Evolutionary conservation across 2,797 vertebrate species (phyloP).

Genomic region (Vespertilio murinus): DNA sequence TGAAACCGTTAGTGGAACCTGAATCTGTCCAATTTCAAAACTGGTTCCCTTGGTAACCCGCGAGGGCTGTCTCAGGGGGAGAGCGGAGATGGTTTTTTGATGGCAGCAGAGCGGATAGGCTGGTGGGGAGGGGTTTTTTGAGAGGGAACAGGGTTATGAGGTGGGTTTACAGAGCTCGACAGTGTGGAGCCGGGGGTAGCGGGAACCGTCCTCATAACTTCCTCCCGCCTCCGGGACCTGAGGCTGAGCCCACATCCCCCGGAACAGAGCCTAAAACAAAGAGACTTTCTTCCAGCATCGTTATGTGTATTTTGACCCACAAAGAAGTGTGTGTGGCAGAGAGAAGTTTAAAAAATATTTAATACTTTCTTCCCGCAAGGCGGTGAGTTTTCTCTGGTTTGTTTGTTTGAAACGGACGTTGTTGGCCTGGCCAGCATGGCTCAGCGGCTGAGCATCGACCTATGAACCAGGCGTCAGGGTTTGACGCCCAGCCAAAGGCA

Average conservation of each 20-base stretch:
- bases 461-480: too few species aligned
- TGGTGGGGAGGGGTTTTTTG: neutral
- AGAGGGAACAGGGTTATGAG: neutral
- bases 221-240: neutral
- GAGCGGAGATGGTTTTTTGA: neutral
- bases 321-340: neutral
- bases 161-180: neutral
- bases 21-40: neutral
- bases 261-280: neutral
- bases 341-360: neutral
- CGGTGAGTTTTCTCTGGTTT: neutral
- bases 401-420: constrained; percentile 40
- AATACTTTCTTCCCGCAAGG: neutral
- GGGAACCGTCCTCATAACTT: neutral
- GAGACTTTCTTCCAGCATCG: neutral
- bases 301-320: neutral
- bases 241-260: neutral
- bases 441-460: too few species aligned
- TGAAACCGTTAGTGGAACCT: neutral
- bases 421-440: neutral
- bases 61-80: neutral
- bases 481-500: too few species aligned
- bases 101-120: neutral
- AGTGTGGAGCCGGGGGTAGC: neutral
- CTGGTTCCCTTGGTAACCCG: neutral